phyloP scores from a whole-genome alignment of 2,888 invertebrate genomes.

The Melanotus villosus region DNA sequence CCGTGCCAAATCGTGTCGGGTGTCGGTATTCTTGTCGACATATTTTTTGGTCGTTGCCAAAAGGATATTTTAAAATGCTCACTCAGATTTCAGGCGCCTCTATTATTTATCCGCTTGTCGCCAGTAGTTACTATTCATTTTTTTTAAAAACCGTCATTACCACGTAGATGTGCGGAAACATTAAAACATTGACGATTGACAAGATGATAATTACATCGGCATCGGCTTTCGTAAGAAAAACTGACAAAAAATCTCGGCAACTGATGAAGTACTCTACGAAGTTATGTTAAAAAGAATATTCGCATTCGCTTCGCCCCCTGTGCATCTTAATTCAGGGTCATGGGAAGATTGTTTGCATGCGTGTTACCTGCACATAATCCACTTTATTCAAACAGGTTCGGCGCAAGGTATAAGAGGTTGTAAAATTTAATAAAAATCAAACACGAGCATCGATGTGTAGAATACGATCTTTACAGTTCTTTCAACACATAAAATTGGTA shows the following conservation, averaged over 20 bases:
- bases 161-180: neutral
- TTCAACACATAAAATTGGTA: constrained; percentile 11
- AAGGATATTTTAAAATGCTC: neutral
- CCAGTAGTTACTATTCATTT: neutral
- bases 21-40: no score
- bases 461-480: constrained; percentile 5
- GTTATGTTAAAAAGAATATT: neutral
- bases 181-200: constrained; percentile 3
- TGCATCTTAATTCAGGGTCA: constrained; percentile 51
- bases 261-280: constrained; percentile 2
- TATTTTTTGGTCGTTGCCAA: no score
- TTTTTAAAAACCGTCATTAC: neutral
- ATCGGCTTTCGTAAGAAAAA: neutral
- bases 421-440: constrained; percentile 17
- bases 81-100: neutral
- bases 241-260: neutral
- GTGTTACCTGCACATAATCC: constrained; percentile 54
- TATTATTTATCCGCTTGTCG: neutral
- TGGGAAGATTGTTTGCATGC: constrained; percentile 56
- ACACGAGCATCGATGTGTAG: neutral
- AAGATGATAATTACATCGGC: constrained; percentile 1
- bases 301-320: neutral
- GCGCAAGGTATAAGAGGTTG: neutral
- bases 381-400: constrained; percentile 57
- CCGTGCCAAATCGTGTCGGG: no score